Evolutionary conservation across 2,113 vertebrate species (phyloP).

Genomic region (Hystrix brachyura): DNA sequence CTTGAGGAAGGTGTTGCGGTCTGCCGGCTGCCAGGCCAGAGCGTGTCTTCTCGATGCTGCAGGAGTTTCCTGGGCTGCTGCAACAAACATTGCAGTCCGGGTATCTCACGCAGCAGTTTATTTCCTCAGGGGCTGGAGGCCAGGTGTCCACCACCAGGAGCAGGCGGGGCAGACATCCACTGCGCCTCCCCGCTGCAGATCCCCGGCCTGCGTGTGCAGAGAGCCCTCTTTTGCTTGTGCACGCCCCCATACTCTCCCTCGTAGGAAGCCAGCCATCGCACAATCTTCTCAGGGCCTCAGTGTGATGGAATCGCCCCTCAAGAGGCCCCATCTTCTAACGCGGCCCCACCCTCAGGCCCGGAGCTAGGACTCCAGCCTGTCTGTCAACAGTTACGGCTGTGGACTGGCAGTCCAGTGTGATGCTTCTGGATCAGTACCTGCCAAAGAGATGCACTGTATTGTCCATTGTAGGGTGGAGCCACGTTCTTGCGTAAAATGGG

Average conservation of each 20-base stretch:
- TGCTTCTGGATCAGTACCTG: too few relatives aligned
- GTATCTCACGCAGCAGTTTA: too few relatives aligned
- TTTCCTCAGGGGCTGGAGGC: background rate
- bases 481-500: background rate
- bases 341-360: fast-evolving
- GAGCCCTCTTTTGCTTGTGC: fast-evolving
- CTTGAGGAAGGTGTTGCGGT: too few relatives aligned
- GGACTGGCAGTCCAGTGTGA: fast-evolving
- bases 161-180: fast-evolving
- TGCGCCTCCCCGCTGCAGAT: background rate
- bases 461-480: background rate
- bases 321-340: background rate
- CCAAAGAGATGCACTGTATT: too few relatives aligned
- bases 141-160: fast-evolving
- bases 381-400: fast-evolving
- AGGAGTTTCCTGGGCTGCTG: fast-evolving
- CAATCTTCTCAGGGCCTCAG: background rate
- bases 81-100: fast-evolving
- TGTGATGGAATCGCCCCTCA: too few relatives aligned
- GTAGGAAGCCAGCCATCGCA: too few relatives aligned
- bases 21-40: background rate
- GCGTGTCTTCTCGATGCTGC: background rate
- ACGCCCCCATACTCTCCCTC: fast-evolving
- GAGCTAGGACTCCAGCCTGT: fast-evolving
- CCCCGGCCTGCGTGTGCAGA: background rate